Evolutionary conservation across 2,113 vertebrate genomes (phyloP).

Genomic region (Nerophis ophidion): DNA sequence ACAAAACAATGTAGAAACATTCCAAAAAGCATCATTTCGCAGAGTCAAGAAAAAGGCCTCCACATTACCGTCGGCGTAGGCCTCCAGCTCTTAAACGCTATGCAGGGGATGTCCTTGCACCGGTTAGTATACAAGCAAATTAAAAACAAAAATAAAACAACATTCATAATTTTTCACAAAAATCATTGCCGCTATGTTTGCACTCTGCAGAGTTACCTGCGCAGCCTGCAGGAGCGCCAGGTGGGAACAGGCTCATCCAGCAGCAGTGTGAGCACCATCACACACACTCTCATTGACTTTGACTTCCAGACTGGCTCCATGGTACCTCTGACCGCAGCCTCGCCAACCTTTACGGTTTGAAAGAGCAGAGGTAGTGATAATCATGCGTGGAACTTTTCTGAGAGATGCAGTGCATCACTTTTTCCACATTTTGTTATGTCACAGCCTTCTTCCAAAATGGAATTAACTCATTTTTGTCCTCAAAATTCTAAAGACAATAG

Average conservation of each 20-base stretch:
- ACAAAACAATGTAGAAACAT: constrained; percentile 68
- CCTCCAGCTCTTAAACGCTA: constrained; percentile 69
- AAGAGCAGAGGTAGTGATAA: constrained; percentile 2
- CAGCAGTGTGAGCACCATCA: constrained; percentile 69
- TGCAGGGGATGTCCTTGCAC: constrained; percentile 78
- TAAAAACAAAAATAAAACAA: constrained; percentile 1
- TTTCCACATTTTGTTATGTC: too few relatives aligned
- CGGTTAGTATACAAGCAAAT: constrained; percentile 59
- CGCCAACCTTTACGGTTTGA: constrained; percentile 62
- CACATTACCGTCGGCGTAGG: constrained; percentile 59
- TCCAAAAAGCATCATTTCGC: constrained; percentile 65
- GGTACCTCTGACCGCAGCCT: constrained; percentile 70
- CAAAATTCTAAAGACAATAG: too few relatives aligned
- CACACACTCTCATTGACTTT: constrained; percentile 73
- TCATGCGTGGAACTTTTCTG: neutral
- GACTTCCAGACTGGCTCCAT: constrained; percentile 80
- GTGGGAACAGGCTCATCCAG: constrained; percentile 69
- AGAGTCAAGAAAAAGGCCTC: constrained; percentile 57
- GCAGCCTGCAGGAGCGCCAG: constrained; percentile 76
- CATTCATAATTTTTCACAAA: neutral
- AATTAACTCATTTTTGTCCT: too few relatives aligned
- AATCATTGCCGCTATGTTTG: neutral
- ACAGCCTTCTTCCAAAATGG: too few relatives aligned
- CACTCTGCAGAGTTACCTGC: constrained; percentile 77
- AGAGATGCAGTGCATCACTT: neutral